phyloP scores from a whole-genome alignment of 2,113 vertebrate genomes.

The Paracanthobrama guichenoti region DNA sequence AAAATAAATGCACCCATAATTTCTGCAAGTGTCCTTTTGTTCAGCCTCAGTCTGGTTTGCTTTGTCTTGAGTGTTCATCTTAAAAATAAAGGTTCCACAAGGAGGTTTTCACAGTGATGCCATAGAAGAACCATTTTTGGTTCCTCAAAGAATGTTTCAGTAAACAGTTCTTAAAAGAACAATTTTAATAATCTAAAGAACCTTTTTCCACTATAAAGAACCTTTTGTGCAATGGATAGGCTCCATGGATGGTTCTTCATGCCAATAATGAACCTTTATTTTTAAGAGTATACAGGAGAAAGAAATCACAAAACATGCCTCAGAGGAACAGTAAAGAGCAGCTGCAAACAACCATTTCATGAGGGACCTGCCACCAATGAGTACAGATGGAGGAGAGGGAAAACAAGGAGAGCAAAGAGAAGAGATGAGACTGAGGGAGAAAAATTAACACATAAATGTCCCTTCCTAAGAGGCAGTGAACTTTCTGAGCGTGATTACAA shows the following conservation, averaged over 20 bases:
- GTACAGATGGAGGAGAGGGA: too few species aligned
- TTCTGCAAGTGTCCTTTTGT: neutral
- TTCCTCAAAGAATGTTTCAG: too few species aligned
- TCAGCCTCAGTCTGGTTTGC: neutral
- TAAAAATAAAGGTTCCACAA: too few species aligned
- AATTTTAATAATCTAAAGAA: too few species aligned
- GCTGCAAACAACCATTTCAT: neutral
- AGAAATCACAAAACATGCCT: neutral
- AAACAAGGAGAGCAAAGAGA: neutral
- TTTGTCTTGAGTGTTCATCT: neutral
- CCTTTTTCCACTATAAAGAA: too few species aligned
- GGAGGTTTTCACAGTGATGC: too few species aligned
- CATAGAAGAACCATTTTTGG: too few species aligned
- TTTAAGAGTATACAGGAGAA: neutral
- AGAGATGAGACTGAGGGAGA: neutral
- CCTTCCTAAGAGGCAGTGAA: constrained; percentile 83
- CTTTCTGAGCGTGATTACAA: constrained; percentile 90
- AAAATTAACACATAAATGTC: constrained; percentile 25
- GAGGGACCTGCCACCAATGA: constrained; percentile 3
- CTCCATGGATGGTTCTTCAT: too few species aligned
- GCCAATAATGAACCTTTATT: too few species aligned
- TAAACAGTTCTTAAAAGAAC: too few species aligned
- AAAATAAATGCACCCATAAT: neutral
- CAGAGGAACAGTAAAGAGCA: neutral
- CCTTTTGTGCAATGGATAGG: too few species aligned